phyloP scores from a whole-genome alignment of 2,797 vertebrate genomes.

The Platyrinchus mystaceus region DNA sequence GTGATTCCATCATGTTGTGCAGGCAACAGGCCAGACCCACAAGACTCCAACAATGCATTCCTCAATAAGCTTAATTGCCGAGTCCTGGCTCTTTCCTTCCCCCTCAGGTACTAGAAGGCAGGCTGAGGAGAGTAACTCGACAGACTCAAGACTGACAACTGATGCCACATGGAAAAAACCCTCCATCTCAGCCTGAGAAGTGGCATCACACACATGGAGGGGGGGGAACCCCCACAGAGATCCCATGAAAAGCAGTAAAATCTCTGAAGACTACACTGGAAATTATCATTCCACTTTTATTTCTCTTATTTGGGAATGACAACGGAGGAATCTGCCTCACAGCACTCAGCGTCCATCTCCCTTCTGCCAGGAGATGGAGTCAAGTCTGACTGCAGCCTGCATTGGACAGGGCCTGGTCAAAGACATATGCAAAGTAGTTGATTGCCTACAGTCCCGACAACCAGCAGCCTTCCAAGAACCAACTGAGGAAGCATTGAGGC shows the following conservation, averaged over 20 bases:
- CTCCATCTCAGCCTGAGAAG: not conserved
- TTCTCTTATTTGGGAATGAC: not conserved
- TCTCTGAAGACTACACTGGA: not conserved
- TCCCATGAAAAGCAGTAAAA: not conserved
- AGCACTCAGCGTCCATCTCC: fast-evolving
- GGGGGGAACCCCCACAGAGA: not conserved
- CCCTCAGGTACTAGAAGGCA: not conserved
- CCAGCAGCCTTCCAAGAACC: not conserved
- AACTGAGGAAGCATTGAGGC: not conserved
- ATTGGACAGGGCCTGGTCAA: not conserved
- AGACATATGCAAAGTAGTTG: fast-evolving
- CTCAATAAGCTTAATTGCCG: not conserved
- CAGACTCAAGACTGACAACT: not conserved
- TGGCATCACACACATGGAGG: fast-evolving
- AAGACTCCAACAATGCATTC: not conserved
- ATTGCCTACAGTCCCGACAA: not conserved
- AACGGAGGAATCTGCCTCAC: not conserved
- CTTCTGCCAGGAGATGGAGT: not conserved
- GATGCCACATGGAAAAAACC: not conserved
- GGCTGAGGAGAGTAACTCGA: not conserved
- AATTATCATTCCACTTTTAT: not conserved
- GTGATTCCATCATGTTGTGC: not conserved
- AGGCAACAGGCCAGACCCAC: not conserved
- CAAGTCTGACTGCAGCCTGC: not conserved
- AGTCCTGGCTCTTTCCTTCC: not conserved